Evolutionary conservation across 2,888 invertebrate species (phyloP), one percentile per base, ranked within the genome.

Genomic region (Epistrophe eligans): DNA sequence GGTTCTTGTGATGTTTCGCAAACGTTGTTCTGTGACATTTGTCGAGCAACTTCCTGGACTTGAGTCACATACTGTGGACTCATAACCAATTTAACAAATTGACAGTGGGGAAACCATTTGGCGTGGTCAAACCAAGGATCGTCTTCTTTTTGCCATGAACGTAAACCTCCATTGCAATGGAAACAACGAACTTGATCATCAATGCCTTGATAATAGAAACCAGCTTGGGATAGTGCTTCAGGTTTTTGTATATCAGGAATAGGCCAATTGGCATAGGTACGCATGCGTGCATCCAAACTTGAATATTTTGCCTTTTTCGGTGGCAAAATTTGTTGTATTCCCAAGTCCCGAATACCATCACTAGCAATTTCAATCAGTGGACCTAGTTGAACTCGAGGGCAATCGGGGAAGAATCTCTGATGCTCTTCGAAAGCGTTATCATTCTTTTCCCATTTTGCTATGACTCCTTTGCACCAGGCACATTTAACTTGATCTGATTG

Each of bases 71-170:
- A 98, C 57, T 96, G 95, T 83, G 95, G 95, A 13, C 98, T 98
- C 91, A 97, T 97, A 64, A 96, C 95, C 76, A 98, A 94, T 79
- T 95, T 93, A 19, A 99, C 95, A 92, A 96, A 99, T 10, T 96
- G 96, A 92, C 99, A 99, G 91, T 95, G 95, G 0, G 98, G 96
- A 94, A 98, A 98, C 98, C 98, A 99, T 90, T 96, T 95, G 13
- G 98, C 98, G 93, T 99, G 99, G 91, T 99, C 99, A 73, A 95
- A 95, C 98, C 98, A 99, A 0, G 98, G 98, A 91, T 97, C 96
- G 92, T 99, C 99, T 19, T 95, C 95, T 50, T 95, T 95, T 92
- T 98, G 97, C 99, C 99, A 99, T 91, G 96, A 96, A 89, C 97
- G 95, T 64, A 99, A 93, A 0, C 98, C 98, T 57, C 98, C 98